Evolutionary conservation across 1,140 invertebrate genomes (phyloP), one percentile per base, ranked within the genome.

Genomic region (Planococcus citri): DNA sequence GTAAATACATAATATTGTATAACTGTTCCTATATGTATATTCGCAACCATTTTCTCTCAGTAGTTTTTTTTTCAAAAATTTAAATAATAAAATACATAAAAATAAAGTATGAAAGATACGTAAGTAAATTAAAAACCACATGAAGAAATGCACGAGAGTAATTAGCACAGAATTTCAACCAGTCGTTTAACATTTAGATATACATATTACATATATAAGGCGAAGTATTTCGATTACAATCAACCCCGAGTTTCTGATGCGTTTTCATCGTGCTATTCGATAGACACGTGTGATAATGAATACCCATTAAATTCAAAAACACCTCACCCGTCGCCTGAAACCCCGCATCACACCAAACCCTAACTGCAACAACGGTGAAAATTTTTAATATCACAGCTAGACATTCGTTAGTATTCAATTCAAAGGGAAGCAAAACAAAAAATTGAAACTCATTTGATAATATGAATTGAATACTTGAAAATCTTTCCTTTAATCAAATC

Each of bases 361-460:
- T 64, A 64, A 64, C 60, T 64, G 60, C 60, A 64, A 64, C 25
- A 4, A 64, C 60, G n/a, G n/a, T 20, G 41, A 64, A 64, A 64
- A 58, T 20, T 58, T 20, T 64, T 64, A 25, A 25, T 64, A 64
- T 64, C 60, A 64, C 60, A 64, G 60, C 60, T 64, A 64, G 60
- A 64, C 20, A 64, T 64, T 25, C 22, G 21, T 24, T 20, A 9
- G 17, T 51, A 51, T n/a, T 51, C 41, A 64, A 27, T 20, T 64
- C 10, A 64, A n/a, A n/a, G n/a, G n/a, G n/a, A n/a, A 64, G 20
- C 21, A 4, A 17, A 64, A 25, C 12, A 9, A 20, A 64, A 64
- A 24, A 64, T 21, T 17, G 10, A 27, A 22, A 22, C 6, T 17
- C n/a, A 60, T n/a, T 6, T 22, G 20, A 60, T 20, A 9, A 6